Conservation (phyloP, 1,140 invertebrate genomes). For the Drosophila aff. region DNA sequence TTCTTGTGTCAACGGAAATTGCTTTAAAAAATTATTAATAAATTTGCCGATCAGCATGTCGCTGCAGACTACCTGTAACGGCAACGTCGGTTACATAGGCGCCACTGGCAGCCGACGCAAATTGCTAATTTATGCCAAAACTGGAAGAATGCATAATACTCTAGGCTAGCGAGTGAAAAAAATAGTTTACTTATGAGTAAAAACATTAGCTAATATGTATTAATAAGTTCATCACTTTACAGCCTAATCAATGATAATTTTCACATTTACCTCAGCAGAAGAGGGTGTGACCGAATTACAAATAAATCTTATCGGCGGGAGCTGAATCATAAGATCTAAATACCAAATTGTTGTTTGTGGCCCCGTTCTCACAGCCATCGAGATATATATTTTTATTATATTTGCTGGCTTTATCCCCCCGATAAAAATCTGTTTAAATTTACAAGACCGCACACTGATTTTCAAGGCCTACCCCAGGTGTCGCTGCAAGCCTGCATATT, state of each 20-base stretch:
- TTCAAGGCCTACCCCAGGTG: conserved; percentile 34
- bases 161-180: neutral
- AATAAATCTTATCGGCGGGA: conserved; percentile 18
- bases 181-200: neutral
- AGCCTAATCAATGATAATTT: neutral
- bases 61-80: conserved; percentile 47
- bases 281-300: neutral
- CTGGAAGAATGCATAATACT: conserved; percentile 21
- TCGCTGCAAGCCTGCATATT: conserved; percentile 21
- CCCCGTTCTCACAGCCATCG: conserved; percentile 25
- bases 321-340: conserved; percentile 10
- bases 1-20: conserved; percentile 64
- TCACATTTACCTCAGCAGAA: neutral
- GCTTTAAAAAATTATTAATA: conserved; percentile 80
- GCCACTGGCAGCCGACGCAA: conserved; percentile 28
- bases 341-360: conserved; percentile 20
- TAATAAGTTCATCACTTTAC: neutral
- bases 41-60: conserved; percentile 68
- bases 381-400: neutral
- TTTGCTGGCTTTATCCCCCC: neutral
- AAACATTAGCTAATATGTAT: neutral
- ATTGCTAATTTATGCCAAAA: conserved; percentile 43
- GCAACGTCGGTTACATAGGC: conserved; percentile 30
- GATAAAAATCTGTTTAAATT: conserved; percentile 25
- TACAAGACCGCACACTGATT: conserved; percentile 28